These are phyloP conservation scores for Sarcophaga carnaria DNA, from an alignment of 2,888 invertebrate species.

Conservation along the genomic window DNA sequence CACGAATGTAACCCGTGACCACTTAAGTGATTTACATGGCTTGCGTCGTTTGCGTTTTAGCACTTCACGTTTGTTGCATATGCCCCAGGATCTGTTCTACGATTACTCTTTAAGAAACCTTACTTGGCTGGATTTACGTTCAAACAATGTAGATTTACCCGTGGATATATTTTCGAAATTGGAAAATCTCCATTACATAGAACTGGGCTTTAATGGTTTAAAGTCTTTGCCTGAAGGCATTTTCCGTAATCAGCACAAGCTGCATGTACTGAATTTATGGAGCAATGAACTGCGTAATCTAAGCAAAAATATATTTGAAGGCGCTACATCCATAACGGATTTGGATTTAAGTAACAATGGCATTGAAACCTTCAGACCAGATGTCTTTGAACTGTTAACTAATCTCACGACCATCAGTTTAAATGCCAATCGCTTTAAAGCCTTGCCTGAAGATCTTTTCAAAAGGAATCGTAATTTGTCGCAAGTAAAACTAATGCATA, in stretches of 20 bases:
- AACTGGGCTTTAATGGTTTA: slow-evolving; percentile 87
- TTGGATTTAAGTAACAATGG: slow-evolving; percentile 88
- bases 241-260: slow-evolving; percentile 85
- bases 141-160: slow-evolving; percentile 84
- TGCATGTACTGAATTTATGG: slow-evolving; percentile 86
- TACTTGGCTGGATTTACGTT: slow-evolving; percentile 85
- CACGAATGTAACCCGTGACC: slow-evolving; percentile 84
- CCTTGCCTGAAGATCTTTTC: slow-evolving; percentile 85
- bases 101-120: slow-evolving; percentile 83
- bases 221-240: slow-evolving; percentile 84
- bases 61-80: slow-evolving; percentile 84
- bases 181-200: slow-evolving; percentile 84
- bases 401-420: slow-evolving; percentile 86
- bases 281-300: slow-evolving; percentile 86
- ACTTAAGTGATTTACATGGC: slow-evolving; percentile 84
- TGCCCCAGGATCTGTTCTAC: slow-evolving; percentile 85
- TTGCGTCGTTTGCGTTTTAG: slow-evolving; percentile 84
- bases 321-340: slow-evolving; percentile 85
- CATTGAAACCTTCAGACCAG: slow-evolving; percentile 84
- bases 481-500: slow-evolving; percentile 84
- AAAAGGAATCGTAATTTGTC: slow-evolving; percentile 83
- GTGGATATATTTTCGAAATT: slow-evolving; percentile 84
- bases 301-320: slow-evolving; percentile 85
- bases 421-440: slow-evolving; percentile 86
- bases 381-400: slow-evolving; percentile 85